phyloP scores from a whole-genome alignment of 2,797 vertebrate species.

The Acanthis flammea region DNA sequence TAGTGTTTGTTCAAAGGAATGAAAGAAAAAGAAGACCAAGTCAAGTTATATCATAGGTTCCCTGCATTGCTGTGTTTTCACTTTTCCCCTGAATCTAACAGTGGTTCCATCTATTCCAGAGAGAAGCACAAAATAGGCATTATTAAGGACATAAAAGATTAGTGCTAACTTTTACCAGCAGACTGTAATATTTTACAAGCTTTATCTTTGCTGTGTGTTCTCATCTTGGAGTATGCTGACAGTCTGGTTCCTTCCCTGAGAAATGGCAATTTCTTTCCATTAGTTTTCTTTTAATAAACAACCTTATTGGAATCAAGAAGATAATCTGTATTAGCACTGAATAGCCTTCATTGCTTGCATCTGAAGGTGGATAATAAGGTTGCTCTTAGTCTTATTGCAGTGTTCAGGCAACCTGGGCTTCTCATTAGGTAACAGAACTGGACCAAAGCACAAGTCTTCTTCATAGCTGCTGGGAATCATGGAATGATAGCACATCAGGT shows the following conservation, averaged over 20 bases:
- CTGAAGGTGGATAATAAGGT: not conserved
- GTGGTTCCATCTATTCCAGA: not conserved
- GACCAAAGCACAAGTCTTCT: not conserved
- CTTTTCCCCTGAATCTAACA: not conserved
- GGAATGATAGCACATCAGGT: not conserved
- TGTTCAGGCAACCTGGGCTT: not conserved
- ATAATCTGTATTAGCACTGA: not conserved
- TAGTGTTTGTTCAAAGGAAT: not conserved
- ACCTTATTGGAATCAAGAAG: not conserved
- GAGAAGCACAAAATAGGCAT: not conserved
- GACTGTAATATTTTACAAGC: not conserved
- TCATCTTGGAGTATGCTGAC: not conserved
- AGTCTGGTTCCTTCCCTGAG: not conserved
- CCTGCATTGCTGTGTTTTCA: not conserved
- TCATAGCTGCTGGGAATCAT: not conserved
- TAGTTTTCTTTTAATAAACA: not conserved
- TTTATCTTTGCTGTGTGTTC: not conserved
- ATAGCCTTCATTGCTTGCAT: not conserved
- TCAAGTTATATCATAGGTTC: not conserved
- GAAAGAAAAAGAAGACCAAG: not conserved
- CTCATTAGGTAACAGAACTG: not conserved
- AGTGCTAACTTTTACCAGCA: not conserved
- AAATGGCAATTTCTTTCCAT: not conserved
- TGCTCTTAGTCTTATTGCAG: not conserved
- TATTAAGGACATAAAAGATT: not conserved